Evolutionary conservation across 2,888 invertebrate species (phyloP).

Genomic region (Tenodera sinensis): DNA sequence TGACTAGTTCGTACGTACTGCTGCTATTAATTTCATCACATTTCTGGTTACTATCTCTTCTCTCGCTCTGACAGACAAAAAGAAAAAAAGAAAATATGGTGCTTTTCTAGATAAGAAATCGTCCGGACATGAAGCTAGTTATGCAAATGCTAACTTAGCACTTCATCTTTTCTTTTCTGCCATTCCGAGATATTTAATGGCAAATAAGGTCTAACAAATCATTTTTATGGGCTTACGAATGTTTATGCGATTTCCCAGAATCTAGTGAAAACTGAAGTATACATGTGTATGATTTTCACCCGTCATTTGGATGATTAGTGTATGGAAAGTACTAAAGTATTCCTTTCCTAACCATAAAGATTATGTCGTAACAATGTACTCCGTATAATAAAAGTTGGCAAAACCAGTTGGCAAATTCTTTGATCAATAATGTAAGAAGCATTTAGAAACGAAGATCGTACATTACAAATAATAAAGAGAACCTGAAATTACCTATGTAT

Average conservation of each 20-base stretch:
- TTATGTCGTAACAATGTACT: too few species aligned
- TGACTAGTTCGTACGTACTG: not conserved
- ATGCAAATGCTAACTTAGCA: not conserved
- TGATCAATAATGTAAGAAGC: too few species aligned
- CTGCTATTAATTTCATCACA: not conserved
- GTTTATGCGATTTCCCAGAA: not conserved
- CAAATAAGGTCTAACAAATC: not conserved
- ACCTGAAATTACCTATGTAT: too few species aligned
- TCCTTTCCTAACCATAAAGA: too few species aligned
- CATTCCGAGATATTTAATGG: not conserved
- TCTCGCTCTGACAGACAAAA: not conserved
- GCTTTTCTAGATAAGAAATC: not conserved
- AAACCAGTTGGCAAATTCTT: too few species aligned
- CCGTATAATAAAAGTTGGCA: too few species aligned
- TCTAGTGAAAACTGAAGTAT: not conserved
- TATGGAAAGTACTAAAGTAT: too few species aligned
- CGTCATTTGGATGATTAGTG: too few species aligned
- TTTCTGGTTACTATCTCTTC: not conserved
- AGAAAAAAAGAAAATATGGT: not conserved
- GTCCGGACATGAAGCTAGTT: not conserved
- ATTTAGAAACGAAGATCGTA: too few species aligned
- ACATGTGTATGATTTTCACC: too few species aligned
- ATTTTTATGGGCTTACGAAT: not conserved
- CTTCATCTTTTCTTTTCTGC: not conserved
- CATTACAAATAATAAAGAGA: too few species aligned